phyloP scores from a whole-genome alignment of 2,797 vertebrate species.

The Poeciliopsis infans region DNA sequence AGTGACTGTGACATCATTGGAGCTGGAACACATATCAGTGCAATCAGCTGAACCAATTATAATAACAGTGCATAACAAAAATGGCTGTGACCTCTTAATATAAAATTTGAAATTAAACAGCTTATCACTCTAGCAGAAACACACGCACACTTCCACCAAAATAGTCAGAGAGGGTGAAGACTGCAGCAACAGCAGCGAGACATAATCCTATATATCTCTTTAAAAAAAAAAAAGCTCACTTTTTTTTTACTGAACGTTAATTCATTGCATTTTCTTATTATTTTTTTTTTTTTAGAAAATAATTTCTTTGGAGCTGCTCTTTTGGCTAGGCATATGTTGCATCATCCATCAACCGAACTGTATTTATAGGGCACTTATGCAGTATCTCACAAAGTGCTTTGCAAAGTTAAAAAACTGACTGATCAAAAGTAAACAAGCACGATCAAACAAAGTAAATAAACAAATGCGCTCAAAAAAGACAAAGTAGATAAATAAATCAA shows the following conservation, averaged over 20 bases:
- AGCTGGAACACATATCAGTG: background rate
- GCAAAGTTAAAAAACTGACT: background rate
- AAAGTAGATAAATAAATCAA: background rate
- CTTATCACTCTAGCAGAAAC: background rate
- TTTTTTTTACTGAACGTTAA: background rate
- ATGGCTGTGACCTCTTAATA: background rate
- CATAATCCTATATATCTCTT: background rate
- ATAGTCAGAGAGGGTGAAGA: background rate
- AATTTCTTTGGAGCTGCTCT: background rate
- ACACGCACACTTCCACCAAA: background rate
- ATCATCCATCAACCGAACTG: background rate
- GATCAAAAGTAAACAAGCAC: background rate
- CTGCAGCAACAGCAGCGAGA: background rate
- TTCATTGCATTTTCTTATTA: background rate
- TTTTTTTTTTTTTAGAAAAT: background rate
- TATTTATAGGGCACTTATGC: background rate
- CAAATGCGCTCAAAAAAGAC: background rate
- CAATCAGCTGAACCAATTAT: slow-evolving; percentile 9
- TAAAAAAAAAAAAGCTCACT: background rate
- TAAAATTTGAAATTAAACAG: slow-evolving; percentile 6
- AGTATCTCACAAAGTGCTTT: background rate
- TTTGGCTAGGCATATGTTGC: background rate
- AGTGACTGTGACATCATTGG: background rate
- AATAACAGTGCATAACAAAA: background rate
- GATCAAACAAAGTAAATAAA: background rate